phyloP scores from a whole-genome alignment of 1,140 invertebrate species.

The Microplitis mediator region DNA sequence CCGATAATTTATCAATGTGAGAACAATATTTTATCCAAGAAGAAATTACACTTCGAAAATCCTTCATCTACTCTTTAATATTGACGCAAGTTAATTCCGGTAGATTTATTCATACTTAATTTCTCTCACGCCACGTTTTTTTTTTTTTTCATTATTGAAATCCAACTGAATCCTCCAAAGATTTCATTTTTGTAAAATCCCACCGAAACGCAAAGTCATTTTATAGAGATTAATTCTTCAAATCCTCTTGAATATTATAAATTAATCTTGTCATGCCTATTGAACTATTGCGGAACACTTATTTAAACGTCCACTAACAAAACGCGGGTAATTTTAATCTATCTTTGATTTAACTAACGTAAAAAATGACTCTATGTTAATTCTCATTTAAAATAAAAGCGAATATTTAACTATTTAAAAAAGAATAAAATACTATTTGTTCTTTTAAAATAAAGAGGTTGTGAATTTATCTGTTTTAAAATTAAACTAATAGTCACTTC shows the following conservation, averaged over 20 bases:
- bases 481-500: constrained; percentile 45
- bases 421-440: too few relatives aligned
- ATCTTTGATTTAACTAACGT: neutral
- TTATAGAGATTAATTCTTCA: constrained; percentile 23
- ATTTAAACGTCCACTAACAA: constrained; percentile 7
- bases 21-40: too few relatives aligned
- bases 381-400: too few relatives aligned
- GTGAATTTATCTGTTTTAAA: constrained; percentile 50
- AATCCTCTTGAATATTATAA: constrained; percentile 24
- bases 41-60: too few relatives aligned
- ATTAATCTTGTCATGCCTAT: constrained; percentile 16
- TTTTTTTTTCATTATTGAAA: constrained; percentile 1
- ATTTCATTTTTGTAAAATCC: constrained; percentile 19
- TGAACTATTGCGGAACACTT: constrained; percentile 11
- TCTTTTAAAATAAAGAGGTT: constrained; percentile 45
- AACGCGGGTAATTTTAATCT: neutral
- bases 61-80: too few relatives aligned
- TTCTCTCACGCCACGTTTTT: neutral
- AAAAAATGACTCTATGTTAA: neutral
- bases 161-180: constrained; percentile 11
- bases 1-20: neutral
- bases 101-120: too few relatives aligned
- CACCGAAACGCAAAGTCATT: constrained; percentile 29
- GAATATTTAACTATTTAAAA: too few relatives aligned
- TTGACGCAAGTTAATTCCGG: too few relatives aligned